Conservation (phyloP, 2,797 vertebrate genomes). For the Etheostoma nigrum region DNA sequence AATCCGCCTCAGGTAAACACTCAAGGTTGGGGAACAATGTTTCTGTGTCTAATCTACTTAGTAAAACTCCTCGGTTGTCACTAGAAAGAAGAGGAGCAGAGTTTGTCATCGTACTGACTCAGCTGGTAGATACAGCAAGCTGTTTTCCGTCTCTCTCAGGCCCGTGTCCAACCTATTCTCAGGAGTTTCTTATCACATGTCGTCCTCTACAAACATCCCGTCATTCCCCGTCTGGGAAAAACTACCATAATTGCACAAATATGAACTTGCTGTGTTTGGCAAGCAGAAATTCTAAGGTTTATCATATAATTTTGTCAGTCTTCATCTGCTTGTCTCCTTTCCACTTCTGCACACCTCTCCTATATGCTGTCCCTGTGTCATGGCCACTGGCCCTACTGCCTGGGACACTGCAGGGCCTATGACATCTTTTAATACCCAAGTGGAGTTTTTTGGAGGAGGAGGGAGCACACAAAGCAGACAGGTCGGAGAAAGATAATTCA, state of each 20-base stretch:
- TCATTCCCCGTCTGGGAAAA: constrained; percentile 36
- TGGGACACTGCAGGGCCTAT: constrained; percentile 77
- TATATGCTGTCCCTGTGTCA: constrained; percentile 23
- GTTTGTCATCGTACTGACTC: constrained; percentile 39
- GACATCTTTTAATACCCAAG: constrained; percentile 90
- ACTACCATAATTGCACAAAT: constrained; percentile 61
- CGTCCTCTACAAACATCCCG: constrained; percentile 44
- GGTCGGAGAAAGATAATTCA: constrained; percentile 73
- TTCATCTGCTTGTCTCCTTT: constrained; percentile 43
- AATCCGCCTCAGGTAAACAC: constrained; percentile 37
- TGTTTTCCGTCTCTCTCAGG: constrained; percentile 7
- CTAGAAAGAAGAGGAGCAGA: constrained; percentile 12
- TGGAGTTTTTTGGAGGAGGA: constrained; percentile 74
- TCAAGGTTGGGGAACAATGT: constrained; percentile 24
- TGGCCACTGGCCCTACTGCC: constrained; percentile 79
- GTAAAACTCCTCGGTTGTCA: constrained; percentile 33
- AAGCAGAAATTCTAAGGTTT: constrained; percentile 50
- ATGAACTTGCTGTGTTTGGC: constrained; percentile 50
- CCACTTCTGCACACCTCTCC: constrained; percentile 40
- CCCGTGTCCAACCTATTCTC: neutral
- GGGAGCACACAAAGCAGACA: constrained; percentile 78
- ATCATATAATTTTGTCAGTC: constrained; percentile 55
- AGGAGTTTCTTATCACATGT: constrained; percentile 12
- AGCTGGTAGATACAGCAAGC: constrained; percentile 11
- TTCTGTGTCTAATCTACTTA: constrained; percentile 48